Evolutionary conservation across 2,797 vertebrate species (phyloP).

Genomic region (Pangasius djambal): DNA sequence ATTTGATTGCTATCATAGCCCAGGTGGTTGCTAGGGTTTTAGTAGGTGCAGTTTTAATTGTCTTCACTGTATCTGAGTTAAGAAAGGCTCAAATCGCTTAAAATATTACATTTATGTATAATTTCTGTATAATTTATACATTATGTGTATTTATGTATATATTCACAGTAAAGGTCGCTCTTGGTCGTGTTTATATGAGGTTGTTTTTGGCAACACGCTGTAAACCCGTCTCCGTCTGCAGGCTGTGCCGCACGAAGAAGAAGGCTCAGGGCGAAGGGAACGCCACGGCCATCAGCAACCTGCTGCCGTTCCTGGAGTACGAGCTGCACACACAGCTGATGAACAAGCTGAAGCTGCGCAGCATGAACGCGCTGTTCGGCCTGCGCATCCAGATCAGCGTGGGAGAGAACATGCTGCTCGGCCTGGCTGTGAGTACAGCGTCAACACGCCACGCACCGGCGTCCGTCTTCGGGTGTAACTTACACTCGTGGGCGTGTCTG

Average conservation of each 20-base stretch:
- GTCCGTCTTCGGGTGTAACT: neutral
- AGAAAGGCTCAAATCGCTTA: neutral
- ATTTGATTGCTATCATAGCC: neutral
- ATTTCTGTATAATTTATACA: neutral
- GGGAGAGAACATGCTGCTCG: conserved; percentile 96
- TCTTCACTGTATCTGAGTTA: neutral
- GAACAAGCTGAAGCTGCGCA: conserved; percentile 96
- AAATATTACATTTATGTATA: neutral
- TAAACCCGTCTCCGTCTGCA: conserved; percentile 57
- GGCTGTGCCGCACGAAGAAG: conserved; percentile 95
- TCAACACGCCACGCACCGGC: neutral
- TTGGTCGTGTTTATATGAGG: neutral
- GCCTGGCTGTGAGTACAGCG: conserved; percentile 86
- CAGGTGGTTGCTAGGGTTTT: too few species aligned
- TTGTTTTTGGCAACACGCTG: neutral
- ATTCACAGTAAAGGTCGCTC: neutral
- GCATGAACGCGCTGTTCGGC: conserved; percentile 96
- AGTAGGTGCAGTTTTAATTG: neutral
- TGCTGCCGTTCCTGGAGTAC: conserved; percentile 98
- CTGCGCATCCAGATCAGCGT: conserved; percentile 94
- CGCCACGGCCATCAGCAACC: conserved; percentile 92
- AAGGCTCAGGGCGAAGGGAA: conserved; percentile 97
- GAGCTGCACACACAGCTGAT: conserved; percentile 97
- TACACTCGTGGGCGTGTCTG: neutral
- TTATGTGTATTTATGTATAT: neutral